phyloP scores from a whole-genome alignment of 2,888 invertebrate species.

The Brenthis ino region DNA sequence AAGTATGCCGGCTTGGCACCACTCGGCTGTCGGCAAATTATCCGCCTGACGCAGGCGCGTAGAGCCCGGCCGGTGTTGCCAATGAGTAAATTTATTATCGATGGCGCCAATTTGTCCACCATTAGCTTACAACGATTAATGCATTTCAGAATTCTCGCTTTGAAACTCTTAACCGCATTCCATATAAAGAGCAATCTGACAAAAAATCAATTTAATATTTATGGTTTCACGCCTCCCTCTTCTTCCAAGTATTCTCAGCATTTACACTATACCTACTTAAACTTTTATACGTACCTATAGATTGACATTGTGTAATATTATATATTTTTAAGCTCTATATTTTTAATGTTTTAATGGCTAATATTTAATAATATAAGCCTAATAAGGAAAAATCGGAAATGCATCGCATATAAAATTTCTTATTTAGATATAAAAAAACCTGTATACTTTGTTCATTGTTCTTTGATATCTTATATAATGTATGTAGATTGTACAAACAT shows the following conservation, averaged over 20 bases:
- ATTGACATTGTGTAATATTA: too few species aligned
- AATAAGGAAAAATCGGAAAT: too few species aligned
- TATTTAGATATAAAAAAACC: too few species aligned
- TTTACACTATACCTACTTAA: not conserved
- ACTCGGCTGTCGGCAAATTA: slow-evolving; percentile 42
- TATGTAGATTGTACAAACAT: too few species aligned
- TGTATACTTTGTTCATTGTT: too few species aligned
- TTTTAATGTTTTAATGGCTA: too few species aligned
- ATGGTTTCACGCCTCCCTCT: slow-evolving; percentile 22
- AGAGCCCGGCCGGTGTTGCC: slow-evolving; percentile 48
- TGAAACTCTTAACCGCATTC: slow-evolving; percentile 23
- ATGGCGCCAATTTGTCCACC: slow-evolving; percentile 53
- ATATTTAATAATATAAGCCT: too few species aligned
- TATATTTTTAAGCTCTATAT: too few species aligned
- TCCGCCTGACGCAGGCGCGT: slow-evolving; percentile 49
- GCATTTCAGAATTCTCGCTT: slow-evolving; percentile 23
- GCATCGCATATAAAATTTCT: too few species aligned
- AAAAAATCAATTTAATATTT: slow-evolving; percentile 21
- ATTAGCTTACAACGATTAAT: slow-evolving; percentile 41
- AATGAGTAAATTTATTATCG: slow-evolving; percentile 60
- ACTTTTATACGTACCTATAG: not conserved
- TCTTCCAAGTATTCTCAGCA: slow-evolving; percentile 14
- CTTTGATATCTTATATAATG: too few species aligned
- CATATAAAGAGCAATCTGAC: slow-evolving; percentile 23
- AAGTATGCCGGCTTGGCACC: slow-evolving; percentile 54